A percentile compares a stretch with the other conserved stretches of the same genome.
These are phyloP conservation scores for Myotis daubentonii DNA, from an alignment of 2,797 vertebrate genomes.

Conservation along the genomic window DNA sequence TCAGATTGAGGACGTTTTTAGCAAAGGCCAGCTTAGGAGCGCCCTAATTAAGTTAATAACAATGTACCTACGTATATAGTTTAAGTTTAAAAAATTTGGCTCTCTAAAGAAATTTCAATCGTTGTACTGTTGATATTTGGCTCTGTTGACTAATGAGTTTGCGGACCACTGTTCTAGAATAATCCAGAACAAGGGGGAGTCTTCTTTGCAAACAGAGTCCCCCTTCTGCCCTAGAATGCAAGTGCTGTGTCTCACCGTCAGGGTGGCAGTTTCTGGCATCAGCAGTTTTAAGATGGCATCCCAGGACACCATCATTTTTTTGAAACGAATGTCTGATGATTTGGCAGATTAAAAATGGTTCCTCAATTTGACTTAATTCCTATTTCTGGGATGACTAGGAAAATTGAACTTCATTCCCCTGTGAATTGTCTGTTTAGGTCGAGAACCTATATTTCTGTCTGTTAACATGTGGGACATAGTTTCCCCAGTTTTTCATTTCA, in stretches of 20 bases:
- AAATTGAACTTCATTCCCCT: not conserved
- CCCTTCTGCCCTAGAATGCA: not conserved
- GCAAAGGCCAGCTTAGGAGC: too few relatives aligned
- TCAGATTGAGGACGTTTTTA: too few relatives aligned
- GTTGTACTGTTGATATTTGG: too few relatives aligned
- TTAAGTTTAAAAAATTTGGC: too few relatives aligned
- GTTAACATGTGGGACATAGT: not conserved
- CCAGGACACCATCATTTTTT: not conserved
- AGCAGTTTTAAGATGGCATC: not conserved
- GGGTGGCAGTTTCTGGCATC: not conserved
- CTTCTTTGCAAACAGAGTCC: not conserved
- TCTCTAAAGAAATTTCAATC: too few relatives aligned
- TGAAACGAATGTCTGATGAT: not conserved
- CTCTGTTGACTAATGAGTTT: too few relatives aligned
- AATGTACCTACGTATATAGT: too few relatives aligned
- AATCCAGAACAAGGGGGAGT: not conserved
- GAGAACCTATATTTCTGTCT: not conserved
- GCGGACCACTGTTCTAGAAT: not conserved
- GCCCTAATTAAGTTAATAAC: too few relatives aligned
- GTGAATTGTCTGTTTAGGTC: not conserved
- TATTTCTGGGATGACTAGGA: not conserved
- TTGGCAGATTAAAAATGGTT: not conserved
- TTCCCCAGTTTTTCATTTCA: not conserved
- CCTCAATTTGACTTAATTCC: not conserved
- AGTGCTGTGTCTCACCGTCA: not conserved